A percentile compares a stretch with the other conserved stretches of the same genome.
phyloP scores from a whole-genome alignment of 2,888 invertebrate genomes.

The Erebia aethiops region DNA sequence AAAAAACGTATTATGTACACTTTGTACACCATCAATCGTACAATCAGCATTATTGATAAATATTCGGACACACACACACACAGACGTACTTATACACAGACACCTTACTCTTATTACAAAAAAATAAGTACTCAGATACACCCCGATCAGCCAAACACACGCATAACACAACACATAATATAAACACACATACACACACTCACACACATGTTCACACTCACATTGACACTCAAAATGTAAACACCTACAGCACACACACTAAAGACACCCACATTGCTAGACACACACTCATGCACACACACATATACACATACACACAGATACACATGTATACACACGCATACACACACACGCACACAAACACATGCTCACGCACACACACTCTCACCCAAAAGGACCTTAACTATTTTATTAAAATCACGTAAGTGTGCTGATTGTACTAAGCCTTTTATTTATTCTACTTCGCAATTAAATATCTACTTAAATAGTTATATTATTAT shows the following conservation, averaged over 20 bases:
- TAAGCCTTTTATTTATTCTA: neutral
- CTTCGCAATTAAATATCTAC: neutral
- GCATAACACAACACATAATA: neutral
- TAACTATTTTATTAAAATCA: neutral
- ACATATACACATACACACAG: neutral
- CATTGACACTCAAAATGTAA: neutral
- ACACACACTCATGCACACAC: neutral
- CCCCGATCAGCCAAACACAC: neutral
- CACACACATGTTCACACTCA: neutral
- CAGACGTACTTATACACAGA: neutral
- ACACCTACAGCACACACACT: neutral
- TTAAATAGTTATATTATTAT: neutral
- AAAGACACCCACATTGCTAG: neutral
- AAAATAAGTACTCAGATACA: too few relatives aligned
- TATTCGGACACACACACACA: neutral
- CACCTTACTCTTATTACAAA: too few relatives aligned
- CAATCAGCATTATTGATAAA: neutral
- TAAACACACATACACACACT: neutral
- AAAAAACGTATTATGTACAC: slow-evolving; percentile 61
- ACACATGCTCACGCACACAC: neutral
- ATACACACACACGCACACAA: neutral
- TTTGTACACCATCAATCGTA: slow-evolving; percentile 48
- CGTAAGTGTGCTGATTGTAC: neutral
- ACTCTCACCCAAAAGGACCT: neutral
- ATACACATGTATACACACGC: neutral